A percentile compares a stretch with the other conserved stretches of the same genome.
Conservation (phyloP, 2,113 vertebrate species). For the Phalacrocorax carbo region DNA sequence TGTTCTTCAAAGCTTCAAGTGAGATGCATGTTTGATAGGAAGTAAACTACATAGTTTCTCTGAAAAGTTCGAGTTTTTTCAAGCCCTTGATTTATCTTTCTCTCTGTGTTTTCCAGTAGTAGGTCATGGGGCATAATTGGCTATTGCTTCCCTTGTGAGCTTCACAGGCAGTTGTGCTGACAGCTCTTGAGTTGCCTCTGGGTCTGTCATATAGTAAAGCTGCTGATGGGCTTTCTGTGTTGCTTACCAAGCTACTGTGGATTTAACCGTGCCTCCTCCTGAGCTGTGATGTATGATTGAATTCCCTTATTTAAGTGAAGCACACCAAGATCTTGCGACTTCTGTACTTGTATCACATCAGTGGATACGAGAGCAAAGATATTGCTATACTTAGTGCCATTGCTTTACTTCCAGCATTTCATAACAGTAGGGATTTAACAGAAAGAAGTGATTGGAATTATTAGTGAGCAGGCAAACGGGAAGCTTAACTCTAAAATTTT, state of each 20-base stretch:
- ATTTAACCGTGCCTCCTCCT: background rate
- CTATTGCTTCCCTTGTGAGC: conserved; percentile 45
- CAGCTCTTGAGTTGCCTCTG: conserved; percentile 51
- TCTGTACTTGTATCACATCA: background rate
- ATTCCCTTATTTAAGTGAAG: conserved; percentile 23
- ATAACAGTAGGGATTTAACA: background rate
- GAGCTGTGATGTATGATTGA: background rate
- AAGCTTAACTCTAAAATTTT: background rate
- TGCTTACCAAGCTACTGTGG: conserved; percentile 25
- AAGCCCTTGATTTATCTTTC: conserved; percentile 31
- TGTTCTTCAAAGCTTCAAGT: background rate
- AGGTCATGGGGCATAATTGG: conserved; percentile 26
- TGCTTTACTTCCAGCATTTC: background rate
- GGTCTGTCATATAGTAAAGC: conserved; percentile 49
- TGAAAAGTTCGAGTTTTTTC: background rate
- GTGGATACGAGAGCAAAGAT: background rate
- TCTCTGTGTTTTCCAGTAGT: background rate
- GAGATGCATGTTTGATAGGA: background rate
- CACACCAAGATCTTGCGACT: background rate
- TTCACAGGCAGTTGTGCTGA: conserved; percentile 17
- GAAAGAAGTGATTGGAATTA: background rate
- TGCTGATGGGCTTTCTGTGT: conserved; percentile 21
- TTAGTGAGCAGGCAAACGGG: background rate
- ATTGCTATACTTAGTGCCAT: background rate
- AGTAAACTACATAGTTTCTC: background rate